Conservation (phyloP, 2,797 vertebrate genomes). For the Acanthis flammea region DNA sequence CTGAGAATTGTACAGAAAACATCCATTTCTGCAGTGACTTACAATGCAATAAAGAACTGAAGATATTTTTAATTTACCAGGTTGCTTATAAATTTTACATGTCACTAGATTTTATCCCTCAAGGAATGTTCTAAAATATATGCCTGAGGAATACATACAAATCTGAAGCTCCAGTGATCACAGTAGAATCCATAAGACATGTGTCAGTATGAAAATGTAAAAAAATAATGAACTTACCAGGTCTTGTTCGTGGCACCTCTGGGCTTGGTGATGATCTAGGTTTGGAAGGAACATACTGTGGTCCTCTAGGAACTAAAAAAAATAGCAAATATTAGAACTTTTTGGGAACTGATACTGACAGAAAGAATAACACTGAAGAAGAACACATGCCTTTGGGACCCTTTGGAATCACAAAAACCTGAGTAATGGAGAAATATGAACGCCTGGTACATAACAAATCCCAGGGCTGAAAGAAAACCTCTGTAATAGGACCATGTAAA, state of each 20-base stretch:
- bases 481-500: neutral
- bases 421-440: neutral
- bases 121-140: neutral
- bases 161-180: neutral
- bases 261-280: constrained; percentile 56
- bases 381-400: neutral
- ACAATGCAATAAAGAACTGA: neutral
- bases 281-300: constrained; percentile 27
- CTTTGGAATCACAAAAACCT: neutral
- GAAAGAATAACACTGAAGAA: neutral
- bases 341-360: neutral
- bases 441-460: neutral
- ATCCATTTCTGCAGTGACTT: neutral
- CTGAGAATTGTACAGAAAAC: neutral
- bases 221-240: constrained; percentile 63
- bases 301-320: constrained; percentile 67
- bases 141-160: neutral
- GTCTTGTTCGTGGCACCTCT: constrained; percentile 55
- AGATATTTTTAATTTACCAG: neutral
- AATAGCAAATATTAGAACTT: neutral
- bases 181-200: neutral
- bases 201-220: neutral
- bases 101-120: neutral
- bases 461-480: neutral
- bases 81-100: neutral